These are phyloP conservation scores for Podabrus alpinus DNA, from an alignment of 2,888 invertebrate genomes.

Conservation along the genomic window DNA sequence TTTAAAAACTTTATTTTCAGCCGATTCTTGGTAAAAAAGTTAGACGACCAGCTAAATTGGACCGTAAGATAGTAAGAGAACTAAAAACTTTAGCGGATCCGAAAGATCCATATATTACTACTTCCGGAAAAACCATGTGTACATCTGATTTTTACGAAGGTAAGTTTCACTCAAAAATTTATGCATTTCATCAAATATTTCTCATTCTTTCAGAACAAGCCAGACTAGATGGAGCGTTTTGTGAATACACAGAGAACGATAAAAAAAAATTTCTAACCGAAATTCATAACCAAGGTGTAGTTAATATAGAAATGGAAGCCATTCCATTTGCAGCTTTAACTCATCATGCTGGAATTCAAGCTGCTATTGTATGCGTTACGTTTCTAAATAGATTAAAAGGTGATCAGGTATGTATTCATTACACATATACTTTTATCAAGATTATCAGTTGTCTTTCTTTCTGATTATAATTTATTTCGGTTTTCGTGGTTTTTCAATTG, in stretches of 20 bases:
- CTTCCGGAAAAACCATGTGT: slow-evolving; percentile 93
- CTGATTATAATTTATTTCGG: too few species aligned
- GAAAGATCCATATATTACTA: slow-evolving; percentile 84
- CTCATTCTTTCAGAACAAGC: slow-evolving; percentile 74
- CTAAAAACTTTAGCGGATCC: slow-evolving; percentile 73
- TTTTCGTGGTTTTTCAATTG: too few species aligned
- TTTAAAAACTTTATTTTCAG: slow-evolving; percentile 53
- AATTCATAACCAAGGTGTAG: slow-evolving; percentile 77
- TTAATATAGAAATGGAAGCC: slow-evolving; percentile 98
- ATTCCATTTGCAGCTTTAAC: slow-evolving; percentile 92
- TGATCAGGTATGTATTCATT: slow-evolving; percentile 74
- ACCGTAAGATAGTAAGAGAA: slow-evolving; percentile 80
- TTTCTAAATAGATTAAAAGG: slow-evolving; percentile 89
- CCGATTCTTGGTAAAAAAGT: slow-evolving; percentile 83
- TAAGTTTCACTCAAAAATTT: slow-evolving; percentile 44
- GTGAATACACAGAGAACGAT: slow-evolving; percentile 88
- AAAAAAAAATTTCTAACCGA: slow-evolving; percentile 85
- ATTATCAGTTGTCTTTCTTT: neutral
- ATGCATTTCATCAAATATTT: neutral
- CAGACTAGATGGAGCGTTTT: slow-evolving; percentile 94
- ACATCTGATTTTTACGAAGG: slow-evolving; percentile 98
- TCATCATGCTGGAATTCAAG: slow-evolving; percentile 90
- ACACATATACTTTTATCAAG: neutral
- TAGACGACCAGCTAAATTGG: slow-evolving; percentile 81
- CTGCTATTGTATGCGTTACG: slow-evolving; percentile 93